Evolutionary conservation across 2,797 vertebrate genomes (phyloP).

Genomic region (Crax fasciolata): DNA sequence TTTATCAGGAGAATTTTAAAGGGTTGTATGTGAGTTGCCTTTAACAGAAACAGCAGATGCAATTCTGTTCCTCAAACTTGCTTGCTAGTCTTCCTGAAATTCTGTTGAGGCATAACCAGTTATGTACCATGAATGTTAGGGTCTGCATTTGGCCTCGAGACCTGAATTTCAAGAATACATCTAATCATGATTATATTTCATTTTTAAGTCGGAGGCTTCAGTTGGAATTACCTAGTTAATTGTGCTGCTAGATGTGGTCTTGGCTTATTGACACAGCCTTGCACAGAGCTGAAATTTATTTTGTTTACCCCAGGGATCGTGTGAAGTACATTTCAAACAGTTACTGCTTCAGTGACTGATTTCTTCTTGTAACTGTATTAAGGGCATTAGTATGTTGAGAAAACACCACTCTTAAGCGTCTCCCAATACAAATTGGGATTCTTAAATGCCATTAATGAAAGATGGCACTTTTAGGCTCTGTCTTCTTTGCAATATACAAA

Average conservation of each 20-base stretch:
- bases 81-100: slow-evolving; percentile 84
- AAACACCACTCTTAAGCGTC: slow-evolving; percentile 80
- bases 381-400: slow-evolving; percentile 85
- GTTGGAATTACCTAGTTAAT: slow-evolving; percentile 71
- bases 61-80: slow-evolving; percentile 76
- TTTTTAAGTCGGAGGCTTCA: slow-evolving; percentile 77
- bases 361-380: slow-evolving; percentile 82
- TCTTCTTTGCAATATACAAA: slow-evolving; percentile 62
- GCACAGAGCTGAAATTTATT: slow-evolving; percentile 78
- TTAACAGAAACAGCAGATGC: slow-evolving; percentile 83
- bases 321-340: slow-evolving; percentile 83
- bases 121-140: slow-evolving; percentile 74
- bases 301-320: slow-evolving; percentile 80
- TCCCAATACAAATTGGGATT: slow-evolving; percentile 74
- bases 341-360: slow-evolving; percentile 80
- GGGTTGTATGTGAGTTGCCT: slow-evolving; percentile 83
- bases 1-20: slow-evolving; percentile 78
- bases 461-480: slow-evolving; percentile 66
- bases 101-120: slow-evolving; percentile 81
- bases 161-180: slow-evolving; percentile 79
- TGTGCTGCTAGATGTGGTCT: slow-evolving; percentile 79
- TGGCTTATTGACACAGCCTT: slow-evolving; percentile 78
- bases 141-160: slow-evolving; percentile 80
- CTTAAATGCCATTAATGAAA: slow-evolving; percentile 68
- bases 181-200: slow-evolving; percentile 64